phyloP scores from a whole-genome alignment of 2,888 invertebrate species.

The Diarsia rubi region DNA sequence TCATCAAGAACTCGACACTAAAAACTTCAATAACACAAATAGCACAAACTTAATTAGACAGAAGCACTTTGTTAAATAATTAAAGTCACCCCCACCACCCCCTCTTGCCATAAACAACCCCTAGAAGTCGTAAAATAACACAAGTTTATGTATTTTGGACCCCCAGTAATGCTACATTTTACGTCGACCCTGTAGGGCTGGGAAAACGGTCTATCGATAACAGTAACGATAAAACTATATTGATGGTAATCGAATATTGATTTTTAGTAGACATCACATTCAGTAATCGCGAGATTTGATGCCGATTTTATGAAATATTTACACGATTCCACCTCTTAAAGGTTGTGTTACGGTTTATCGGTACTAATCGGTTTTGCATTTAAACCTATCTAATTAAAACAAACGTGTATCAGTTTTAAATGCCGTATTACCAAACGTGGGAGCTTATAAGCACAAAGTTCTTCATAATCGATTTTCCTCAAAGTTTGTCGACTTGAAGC shows the following conservation, averaged over 20 bases:
- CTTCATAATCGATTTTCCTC: conserved; percentile 40
- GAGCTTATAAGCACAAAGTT: conserved; percentile 28
- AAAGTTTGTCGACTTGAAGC: conserved; percentile 41
- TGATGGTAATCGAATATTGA: conserved; percentile 60
- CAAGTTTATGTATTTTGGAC: conserved; percentile 72
- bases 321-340: conserved; percentile 47
- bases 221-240: conserved; percentile 54
- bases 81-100: conserved; percentile 69
- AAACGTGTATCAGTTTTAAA: conserved; percentile 56
- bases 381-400: conserved; percentile 55
- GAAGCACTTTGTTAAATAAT: conserved; percentile 73
- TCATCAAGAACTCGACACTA: conserved; percentile 44
- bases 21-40: conserved; percentile 67
- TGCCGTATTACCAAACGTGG: conserved; percentile 49
- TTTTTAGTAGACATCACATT: conserved; percentile 43
- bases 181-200: conserved; percentile 61
- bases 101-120: conserved; percentile 75
- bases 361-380: conserved; percentile 57
- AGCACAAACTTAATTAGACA: conserved; percentile 68
- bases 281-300: conserved; percentile 44
- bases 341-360: conserved; percentile 46
- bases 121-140: conserved; percentile 78
- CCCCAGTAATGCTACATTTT: conserved; percentile 64
- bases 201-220: conserved; percentile 57
- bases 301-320: conserved; percentile 55